phyloP scores from a whole-genome alignment of 2,113 vertebrate genomes.

The Entomyzon cyanotis region DNA sequence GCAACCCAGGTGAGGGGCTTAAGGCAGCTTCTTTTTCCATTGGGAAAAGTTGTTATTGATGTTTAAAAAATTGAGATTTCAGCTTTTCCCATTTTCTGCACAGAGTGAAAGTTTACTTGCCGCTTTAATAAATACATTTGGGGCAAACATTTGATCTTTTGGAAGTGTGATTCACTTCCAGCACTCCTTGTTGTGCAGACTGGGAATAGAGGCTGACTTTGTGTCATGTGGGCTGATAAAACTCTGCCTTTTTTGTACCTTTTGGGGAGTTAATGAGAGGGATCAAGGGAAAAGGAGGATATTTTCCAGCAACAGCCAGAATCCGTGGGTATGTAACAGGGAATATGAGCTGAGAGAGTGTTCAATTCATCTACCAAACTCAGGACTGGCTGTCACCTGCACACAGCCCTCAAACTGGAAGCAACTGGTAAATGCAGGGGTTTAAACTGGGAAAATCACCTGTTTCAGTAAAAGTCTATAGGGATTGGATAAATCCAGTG shows the following conservation, averaged over 20 bases:
- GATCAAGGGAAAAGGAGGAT: not conserved
- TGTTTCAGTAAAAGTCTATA: not conserved
- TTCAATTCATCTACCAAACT: not conserved
- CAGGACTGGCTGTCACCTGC: not conserved
- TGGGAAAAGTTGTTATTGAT: not conserved
- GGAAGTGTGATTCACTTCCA: not conserved
- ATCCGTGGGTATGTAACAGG: accelerated
- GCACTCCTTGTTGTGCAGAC: not conserved
- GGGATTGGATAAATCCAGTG: not conserved
- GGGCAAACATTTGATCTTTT: not conserved
- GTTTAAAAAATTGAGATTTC: not conserved
- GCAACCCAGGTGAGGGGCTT: not conserved
- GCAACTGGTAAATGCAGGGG: not conserved
- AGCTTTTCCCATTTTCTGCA: not conserved
- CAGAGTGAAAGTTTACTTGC: not conserved
- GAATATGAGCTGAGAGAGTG: not conserved
- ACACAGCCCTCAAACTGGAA: not conserved
- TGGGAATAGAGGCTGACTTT: not conserved
- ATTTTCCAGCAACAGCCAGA: not conserved
- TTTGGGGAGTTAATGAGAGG: not conserved
- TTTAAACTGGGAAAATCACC: not conserved
- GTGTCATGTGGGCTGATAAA: not conserved
- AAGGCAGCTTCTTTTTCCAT: not conserved
- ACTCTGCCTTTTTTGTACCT: not conserved
- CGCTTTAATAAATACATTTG: not conserved